Base-by-base conservation (phyloP, 1,140 invertebrate species). In the Drosophila pruinosa region DNA sequence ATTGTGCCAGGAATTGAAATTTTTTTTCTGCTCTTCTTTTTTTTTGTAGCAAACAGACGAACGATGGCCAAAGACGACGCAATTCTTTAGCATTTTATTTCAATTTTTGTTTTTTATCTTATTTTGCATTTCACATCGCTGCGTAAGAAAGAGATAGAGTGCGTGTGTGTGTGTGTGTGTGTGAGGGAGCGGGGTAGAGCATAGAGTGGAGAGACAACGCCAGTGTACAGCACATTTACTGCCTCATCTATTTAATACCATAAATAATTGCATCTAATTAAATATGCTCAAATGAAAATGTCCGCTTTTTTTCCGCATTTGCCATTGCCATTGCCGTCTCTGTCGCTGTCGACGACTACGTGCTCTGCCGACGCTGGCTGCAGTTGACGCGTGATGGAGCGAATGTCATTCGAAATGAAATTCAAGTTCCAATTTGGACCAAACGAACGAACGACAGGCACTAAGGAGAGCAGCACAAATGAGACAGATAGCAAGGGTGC, bases 251-350 rank as follows among this genome's bases (percentile, higher is more conserved):
- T 90, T 90, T 90, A 90, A 90, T 90, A 90, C 89, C 89, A 90
- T 90, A 90, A 90, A 90, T 90, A 90, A 90, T 90, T 90, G 89
- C 89, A 90, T 90, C 89, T 90, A 90, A 90, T 90, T 90, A 90
- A 90, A 90, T 90, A 90, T 90, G 89, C 89, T 90, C 89, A 90
- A 90, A 90, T 90, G 89, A 90, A 90, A 90, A 90, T 90, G 89
- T 90, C 89, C 89, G 73, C 73, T 76, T 80, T 81, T 78, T 79
- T 86, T 77, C 65, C 58, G n/a, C 48, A 50, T 65, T 61, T 53
- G 47, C 58, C 53, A 31, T 58, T 39, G 36, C 67, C 34, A 19
- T 26, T 7, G 61, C 36, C 31, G 48, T 38, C 26, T 39, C 34
- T 53, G 24, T 38, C 61, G 62, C 41, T 56, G 39, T 68, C 69